phyloP scores from a whole-genome alignment of 2,888 invertebrate species.

The Melanotus villosus region DNA sequence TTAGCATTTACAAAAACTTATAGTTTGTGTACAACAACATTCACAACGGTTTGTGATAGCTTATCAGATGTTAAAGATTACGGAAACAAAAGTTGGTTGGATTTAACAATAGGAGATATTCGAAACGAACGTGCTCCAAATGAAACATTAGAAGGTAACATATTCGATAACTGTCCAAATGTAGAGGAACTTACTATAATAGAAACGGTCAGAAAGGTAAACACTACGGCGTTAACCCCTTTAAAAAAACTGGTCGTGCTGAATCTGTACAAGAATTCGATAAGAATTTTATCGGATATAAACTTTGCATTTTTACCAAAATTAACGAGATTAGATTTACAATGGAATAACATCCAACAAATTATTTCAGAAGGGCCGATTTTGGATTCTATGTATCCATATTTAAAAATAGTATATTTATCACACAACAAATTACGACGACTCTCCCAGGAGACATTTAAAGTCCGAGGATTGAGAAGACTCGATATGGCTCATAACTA shows the following conservation, averaged over 20 bases:
- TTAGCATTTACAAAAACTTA: too few relatives aligned
- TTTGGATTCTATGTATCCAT: background rate
- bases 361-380: slow-evolving; percentile 1
- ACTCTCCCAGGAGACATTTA: slow-evolving; percentile 1
- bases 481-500: slow-evolving; percentile 3
- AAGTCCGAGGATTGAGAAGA: slow-evolving; percentile 8
- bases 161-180: slow-evolving; percentile 12
- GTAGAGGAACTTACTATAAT: slow-evolving; percentile 19
- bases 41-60: background rate
- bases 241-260: slow-evolving; percentile 4
- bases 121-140: background rate
- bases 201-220: background rate
- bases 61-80: background rate
- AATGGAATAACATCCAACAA: slow-evolving; percentile 15
- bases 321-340: slow-evolving; percentile 11
- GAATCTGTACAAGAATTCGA: slow-evolving; percentile 21
- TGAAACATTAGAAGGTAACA: background rate
- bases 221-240: background rate
- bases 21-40: too few relatives aligned
- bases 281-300: background rate
- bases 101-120: background rate
- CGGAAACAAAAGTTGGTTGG: background rate
- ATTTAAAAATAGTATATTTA: too few relatives aligned
- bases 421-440: too few relatives aligned
- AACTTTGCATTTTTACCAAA: slow-evolving; percentile 6